These are phyloP conservation scores for Sesamia inferens DNA, from an alignment of 2,888 invertebrate species.

Conservation along the genomic window DNA sequence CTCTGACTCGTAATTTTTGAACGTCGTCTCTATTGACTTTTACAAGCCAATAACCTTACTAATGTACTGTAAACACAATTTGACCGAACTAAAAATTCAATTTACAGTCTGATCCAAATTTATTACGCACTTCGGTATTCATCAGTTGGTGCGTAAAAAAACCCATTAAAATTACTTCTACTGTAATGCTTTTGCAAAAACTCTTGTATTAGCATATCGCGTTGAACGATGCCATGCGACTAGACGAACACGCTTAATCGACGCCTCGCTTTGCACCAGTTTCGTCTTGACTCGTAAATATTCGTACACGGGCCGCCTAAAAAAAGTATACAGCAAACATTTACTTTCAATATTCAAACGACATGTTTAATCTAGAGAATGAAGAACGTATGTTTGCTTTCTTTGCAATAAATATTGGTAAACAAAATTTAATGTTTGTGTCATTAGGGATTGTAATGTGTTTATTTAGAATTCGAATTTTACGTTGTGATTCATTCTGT, in stretches of 20 bases:
- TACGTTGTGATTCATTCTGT: not conserved
- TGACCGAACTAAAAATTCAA: constrained; percentile 50
- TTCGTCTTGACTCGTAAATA: constrained; percentile 65
- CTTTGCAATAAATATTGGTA: constrained; percentile 62
- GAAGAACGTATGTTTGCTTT: constrained; percentile 65
- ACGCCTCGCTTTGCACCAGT: constrained; percentile 60
- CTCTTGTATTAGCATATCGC: constrained; percentile 46
- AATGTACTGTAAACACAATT: constrained; percentile 39
- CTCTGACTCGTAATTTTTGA: constrained; percentile 2
- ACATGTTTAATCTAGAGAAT: constrained; percentile 73
- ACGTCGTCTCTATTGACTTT: constrained; percentile 20
- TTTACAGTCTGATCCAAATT: constrained; percentile 43
- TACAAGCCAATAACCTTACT: constrained; percentile 20
- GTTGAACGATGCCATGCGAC: constrained; percentile 42
- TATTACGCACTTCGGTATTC: constrained; percentile 49
- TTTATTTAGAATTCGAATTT: constrained; percentile 43
- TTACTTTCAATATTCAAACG: constrained; percentile 75
- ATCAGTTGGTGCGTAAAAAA: constrained; percentile 39
- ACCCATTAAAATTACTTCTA: constrained; percentile 47
- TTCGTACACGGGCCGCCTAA: constrained; percentile 65
- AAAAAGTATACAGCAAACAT: constrained; percentile 69
- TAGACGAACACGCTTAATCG: constrained; percentile 61
- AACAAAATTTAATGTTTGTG: constrained; percentile 55
- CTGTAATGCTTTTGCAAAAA: constrained; percentile 48
- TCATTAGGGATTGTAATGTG: constrained; percentile 50